These are phyloP conservation scores for Dryomyza anilis DNA, from an alignment of 2,888 invertebrate species.

Conservation along the genomic window DNA sequence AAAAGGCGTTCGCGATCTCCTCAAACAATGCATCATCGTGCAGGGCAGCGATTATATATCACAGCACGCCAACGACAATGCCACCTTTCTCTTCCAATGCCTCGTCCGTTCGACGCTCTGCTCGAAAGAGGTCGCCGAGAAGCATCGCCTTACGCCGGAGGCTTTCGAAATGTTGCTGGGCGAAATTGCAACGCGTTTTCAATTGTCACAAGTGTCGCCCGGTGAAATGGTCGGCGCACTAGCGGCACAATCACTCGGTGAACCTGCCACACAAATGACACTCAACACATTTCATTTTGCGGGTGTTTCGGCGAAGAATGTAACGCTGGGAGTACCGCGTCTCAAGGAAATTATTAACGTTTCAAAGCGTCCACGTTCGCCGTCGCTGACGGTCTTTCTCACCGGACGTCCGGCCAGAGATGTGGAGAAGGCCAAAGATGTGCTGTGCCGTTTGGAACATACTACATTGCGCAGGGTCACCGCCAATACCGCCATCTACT, in stretches of 20 bases:
- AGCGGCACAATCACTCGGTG: constrained; percentile 63
- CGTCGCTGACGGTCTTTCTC: constrained; percentile 93
- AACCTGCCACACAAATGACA: constrained; percentile 44
- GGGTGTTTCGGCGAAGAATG: constrained; percentile 96
- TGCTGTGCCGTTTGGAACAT: constrained; percentile 92
- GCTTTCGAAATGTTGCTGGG: constrained; percentile 98
- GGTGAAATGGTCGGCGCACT: constrained; percentile 99
- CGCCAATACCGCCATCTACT: constrained; percentile 96
- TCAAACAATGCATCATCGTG: constrained; percentile 86
- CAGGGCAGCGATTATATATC: constrained; percentile 92
- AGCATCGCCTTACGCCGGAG: constrained; percentile 86
- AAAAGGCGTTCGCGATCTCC: constrained; percentile 79
- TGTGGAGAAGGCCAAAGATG: constrained; percentile 97
- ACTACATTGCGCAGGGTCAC: constrained; percentile 92
- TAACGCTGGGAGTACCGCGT: constrained; percentile 96
- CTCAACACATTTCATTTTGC: constrained; percentile 43
- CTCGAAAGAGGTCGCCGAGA: constrained; percentile 91
- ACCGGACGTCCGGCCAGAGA: constrained; percentile 92
- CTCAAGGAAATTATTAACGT: constrained; percentile 96
- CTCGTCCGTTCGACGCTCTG: constrained; percentile 89
- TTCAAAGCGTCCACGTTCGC: constrained; percentile 96
- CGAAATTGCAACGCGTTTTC: constrained; percentile 95
- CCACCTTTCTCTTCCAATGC: constrained; percentile 93
- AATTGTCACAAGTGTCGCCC: constrained; percentile 88
- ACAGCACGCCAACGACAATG: constrained; percentile 93